Conservation (phyloP, 2,113 vertebrate genomes). For the Lamprotornis superbus region DNA sequence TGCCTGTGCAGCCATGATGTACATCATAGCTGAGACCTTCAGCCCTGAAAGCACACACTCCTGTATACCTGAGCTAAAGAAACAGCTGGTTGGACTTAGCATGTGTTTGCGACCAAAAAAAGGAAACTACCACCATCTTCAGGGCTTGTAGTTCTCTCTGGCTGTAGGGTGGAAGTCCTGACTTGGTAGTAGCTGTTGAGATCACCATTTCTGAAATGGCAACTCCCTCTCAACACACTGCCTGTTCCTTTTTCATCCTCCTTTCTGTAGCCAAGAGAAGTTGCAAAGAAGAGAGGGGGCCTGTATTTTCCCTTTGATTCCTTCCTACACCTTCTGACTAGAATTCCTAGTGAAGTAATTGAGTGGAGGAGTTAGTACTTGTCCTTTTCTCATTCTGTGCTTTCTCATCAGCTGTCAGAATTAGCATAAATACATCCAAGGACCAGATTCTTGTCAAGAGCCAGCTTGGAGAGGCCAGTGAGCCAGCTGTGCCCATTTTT, state of each 20-base stretch:
- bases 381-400: background rate
- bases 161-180: background rate
- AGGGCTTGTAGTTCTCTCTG: background rate
- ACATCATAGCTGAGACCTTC: background rate
- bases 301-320: background rate
- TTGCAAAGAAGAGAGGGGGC: background rate
- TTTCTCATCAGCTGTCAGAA: background rate
- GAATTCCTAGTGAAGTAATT: conserved; percentile 8
- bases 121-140: background rate
- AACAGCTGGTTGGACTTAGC: background rate
- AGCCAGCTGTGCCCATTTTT: background rate
- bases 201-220: background rate
- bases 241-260: background rate
- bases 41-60: background rate
- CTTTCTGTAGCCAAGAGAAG: background rate
- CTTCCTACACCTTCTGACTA: background rate
- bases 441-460: background rate
- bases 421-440: background rate
- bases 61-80: conserved; percentile 44
- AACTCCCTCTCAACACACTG: background rate
- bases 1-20: background rate
- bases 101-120: background rate
- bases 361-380: background rate
- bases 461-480: background rate
- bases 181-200: background rate